A percentile compares a stretch with the other conserved stretches of the same genome.
These are phyloP conservation scores for Zoanthus solanderi DNA, from an alignment of 92 coral and sea anemone species.

Conservation along the genomic window DNA sequence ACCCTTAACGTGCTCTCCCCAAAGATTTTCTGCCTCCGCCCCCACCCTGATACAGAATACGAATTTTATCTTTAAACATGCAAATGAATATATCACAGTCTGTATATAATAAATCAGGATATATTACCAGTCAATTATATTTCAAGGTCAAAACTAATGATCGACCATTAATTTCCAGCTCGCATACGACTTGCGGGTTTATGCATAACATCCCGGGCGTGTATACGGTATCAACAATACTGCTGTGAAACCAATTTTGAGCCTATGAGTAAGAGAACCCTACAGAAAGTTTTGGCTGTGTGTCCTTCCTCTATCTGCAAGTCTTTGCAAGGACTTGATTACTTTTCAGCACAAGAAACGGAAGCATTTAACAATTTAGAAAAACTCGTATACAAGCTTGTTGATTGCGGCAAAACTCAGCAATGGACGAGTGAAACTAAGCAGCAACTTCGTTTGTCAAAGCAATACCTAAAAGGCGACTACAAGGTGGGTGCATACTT, in stretches of 20 bases:
- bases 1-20: neutral
- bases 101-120: neutral
- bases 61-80: neutral
- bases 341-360: slow-evolving; percentile 59
- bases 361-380: slow-evolving; percentile 58
- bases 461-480: slow-evolving; percentile 44
- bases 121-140: neutral
- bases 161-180: slow-evolving; percentile 1
- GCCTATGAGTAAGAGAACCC: slow-evolving; percentile 26
- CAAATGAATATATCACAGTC: neutral
- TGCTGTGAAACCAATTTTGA: slow-evolving; percentile 42
- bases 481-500: too few relatives aligned
- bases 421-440: slow-evolving; percentile 3
- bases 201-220: neutral
- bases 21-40: neutral
- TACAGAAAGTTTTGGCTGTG: slow-evolving; percentile 14
- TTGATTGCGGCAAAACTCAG: too few relatives aligned
- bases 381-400: too few relatives aligned
- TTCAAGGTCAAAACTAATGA: neutral
- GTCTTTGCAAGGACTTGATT: slow-evolving; percentile 45
- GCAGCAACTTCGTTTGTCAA: slow-evolving; percentile 36
- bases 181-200: slow-evolving; percentile 1
- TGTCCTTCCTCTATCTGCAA: slow-evolving; percentile 51
- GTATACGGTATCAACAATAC: slow-evolving; percentile 16
- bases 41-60: neutral